Conservation (phyloP, 2,888 invertebrate species). For the Eupeodes luniger region DNA sequence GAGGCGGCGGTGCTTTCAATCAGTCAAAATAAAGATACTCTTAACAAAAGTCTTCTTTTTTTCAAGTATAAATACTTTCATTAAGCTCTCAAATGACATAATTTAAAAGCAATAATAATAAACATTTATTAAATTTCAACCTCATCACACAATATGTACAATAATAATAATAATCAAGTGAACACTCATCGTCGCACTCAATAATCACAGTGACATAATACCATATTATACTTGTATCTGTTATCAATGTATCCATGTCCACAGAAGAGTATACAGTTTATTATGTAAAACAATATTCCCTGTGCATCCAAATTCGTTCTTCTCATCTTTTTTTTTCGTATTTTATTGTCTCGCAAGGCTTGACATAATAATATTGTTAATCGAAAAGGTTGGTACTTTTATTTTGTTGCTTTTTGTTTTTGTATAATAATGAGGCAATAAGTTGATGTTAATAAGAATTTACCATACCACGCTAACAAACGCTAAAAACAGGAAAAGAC, state of each 20-base stretch:
- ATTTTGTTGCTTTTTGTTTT: constrained; percentile 30
- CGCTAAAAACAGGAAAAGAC: constrained; percentile 61
- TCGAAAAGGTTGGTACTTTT: constrained; percentile 10
- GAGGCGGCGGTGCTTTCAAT: background rate
- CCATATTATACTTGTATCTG: background rate
- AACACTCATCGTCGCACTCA: background rate
- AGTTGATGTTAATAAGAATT: constrained; percentile 68
- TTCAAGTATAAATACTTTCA: background rate
- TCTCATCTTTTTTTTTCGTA: background rate
- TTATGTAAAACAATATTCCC: constrained; percentile 26
- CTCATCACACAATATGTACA: background rate
- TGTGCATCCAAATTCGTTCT: background rate
- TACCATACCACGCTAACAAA: constrained; percentile 60
- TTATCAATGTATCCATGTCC: constrained; percentile 8
- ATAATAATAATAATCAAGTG: background rate
- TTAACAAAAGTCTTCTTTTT: background rate
- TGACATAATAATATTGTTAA: constrained; percentile 37
- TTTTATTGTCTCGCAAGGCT: background rate
- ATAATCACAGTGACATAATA: constrained; percentile 3
- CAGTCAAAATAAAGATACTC: background rate
- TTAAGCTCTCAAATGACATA: constrained; percentile 14
- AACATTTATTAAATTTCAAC: constrained; percentile 12
- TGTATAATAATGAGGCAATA: constrained; percentile 68
- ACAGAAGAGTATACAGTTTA: too few species aligned
- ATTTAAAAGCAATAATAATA: constrained; percentile 16